Evolutionary conservation across 2,797 vertebrate genomes (phyloP).

Genomic region (Gambusia yucatana): DNA sequence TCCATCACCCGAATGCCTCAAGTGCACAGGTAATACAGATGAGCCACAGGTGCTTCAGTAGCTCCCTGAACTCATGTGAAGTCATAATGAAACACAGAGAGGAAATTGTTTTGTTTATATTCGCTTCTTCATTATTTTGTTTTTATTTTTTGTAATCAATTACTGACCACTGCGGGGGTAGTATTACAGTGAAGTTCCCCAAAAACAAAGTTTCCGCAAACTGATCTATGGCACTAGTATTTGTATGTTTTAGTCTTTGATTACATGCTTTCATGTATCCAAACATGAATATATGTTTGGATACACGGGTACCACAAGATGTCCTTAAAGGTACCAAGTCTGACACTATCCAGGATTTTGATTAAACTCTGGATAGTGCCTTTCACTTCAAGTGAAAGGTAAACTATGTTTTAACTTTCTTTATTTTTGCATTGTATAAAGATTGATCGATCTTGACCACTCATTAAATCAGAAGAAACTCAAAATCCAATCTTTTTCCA

Average conservation of each 20-base stretch:
- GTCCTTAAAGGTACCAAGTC: neutral
- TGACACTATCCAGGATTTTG: neutral
- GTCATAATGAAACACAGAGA: conserved; percentile 50
- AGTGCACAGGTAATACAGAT: conserved; percentile 63
- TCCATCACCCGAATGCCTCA: conserved; percentile 56
- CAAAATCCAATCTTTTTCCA: neutral
- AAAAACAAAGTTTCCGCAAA: neutral
- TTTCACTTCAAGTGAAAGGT: neutral
- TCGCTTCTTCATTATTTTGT: neutral
- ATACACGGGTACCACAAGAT: neutral
- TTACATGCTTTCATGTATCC: neutral
- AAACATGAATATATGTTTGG: too few species aligned
- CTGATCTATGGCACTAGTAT: neutral
- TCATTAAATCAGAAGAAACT: neutral
- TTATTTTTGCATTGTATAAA: neutral
- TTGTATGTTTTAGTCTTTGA: neutral
- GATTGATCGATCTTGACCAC: neutral
- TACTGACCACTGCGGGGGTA: neutral
- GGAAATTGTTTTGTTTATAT: conserved; percentile 21
- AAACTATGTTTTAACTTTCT: neutral
- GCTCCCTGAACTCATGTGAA: conserved; percentile 48
- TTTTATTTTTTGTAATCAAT: neutral
- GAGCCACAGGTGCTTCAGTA: conserved; percentile 67
- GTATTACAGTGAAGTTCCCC: neutral
- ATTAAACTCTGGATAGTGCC: too few species aligned